A percentile compares a stretch with the other conserved stretches of the same genome.
Conservation (phyloP, 2,888 invertebrate genomes). For the Tubiluchus corallicola region DNA sequence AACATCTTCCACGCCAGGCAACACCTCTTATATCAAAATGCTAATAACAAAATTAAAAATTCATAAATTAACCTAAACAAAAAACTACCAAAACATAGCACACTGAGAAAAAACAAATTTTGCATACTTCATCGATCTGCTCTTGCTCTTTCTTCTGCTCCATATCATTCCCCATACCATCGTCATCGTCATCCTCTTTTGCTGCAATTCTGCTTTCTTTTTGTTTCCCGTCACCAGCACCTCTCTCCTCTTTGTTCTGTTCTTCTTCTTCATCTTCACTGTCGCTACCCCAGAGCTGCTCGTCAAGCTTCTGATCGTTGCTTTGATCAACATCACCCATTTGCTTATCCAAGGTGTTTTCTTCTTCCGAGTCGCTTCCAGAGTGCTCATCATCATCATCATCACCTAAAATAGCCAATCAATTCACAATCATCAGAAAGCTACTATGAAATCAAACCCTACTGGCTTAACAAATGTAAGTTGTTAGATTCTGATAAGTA, state of each 20-base stretch:
- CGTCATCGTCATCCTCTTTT: slow-evolving; percentile 40
- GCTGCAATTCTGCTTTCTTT: slow-evolving; percentile 46
- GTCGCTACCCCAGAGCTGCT: slow-evolving; percentile 38
- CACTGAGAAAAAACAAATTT: too few relatives aligned
- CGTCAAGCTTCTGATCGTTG: slow-evolving; percentile 22
- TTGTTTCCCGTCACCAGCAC: slow-evolving; percentile 23
- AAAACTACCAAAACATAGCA: too few relatives aligned
- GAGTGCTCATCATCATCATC: slow-evolving; percentile 37
- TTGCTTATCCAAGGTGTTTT: slow-evolving; percentile 74
- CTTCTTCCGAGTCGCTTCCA: slow-evolving; percentile 43
- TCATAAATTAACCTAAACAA: too few relatives aligned
- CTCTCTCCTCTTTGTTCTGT: slow-evolving; percentile 30
- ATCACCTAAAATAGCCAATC: slow-evolving; percentile 16
- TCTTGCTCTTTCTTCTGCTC: slow-evolving; percentile 34
- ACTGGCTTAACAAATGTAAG: too few relatives aligned
- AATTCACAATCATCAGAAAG: background rate
- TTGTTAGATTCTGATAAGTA: too few relatives aligned
- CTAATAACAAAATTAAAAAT: too few relatives aligned
- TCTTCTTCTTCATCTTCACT: slow-evolving; percentile 58
- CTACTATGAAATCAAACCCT: too few relatives aligned
- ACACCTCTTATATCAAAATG: too few relatives aligned
- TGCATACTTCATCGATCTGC: slow-evolving; percentile 31
- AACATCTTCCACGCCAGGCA: too few relatives aligned
- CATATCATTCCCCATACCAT: slow-evolving; percentile 9
- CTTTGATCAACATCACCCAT: slow-evolving; percentile 77